Evolutionary conservation across 2,888 invertebrate species (phyloP).

Genomic region (Pseudococcus longispinus): DNA sequence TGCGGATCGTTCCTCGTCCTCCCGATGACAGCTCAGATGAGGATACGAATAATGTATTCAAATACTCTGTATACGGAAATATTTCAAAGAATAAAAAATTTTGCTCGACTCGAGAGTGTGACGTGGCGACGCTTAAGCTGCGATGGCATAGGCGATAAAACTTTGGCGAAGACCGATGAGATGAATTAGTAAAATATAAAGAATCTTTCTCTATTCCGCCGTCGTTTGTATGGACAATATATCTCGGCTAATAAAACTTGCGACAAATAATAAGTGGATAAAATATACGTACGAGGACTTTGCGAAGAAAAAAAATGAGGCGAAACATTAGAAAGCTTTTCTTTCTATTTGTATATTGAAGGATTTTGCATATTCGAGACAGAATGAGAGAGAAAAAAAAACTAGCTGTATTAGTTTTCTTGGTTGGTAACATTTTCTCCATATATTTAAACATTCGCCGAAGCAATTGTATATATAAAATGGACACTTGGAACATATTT

Average conservation of each 20-base stretch:
- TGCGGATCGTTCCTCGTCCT: not conserved
- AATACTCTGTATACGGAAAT: not conserved
- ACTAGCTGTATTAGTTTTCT: conserved; percentile 12
- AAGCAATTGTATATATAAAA: not conserved
- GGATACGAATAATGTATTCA: conserved; percentile 12
- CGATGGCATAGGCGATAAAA: not conserved
- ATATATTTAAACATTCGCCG: not conserved
- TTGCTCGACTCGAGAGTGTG: not conserved
- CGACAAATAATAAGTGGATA: conserved; percentile 43
- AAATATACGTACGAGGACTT: not conserved
- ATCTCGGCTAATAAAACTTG: conserved; percentile 22
- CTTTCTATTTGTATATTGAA: conserved; percentile 23
- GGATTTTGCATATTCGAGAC: not conserved
- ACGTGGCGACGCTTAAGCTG: not conserved
- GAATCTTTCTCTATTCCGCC: not conserved
- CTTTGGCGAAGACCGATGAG: not conserved
- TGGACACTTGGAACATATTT: conserved; percentile 45
- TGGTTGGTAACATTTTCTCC: not conserved
- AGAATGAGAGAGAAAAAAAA: not conserved
- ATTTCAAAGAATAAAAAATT: conserved; percentile 13
- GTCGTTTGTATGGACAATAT: conserved; percentile 18
- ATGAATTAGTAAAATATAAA: conserved; percentile 33
- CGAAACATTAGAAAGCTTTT: conserved; percentile 19
- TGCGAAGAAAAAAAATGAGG: not conserved
- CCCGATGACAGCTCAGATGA: not conserved